These are phyloP conservation scores for Cephus spinipes DNA, from an alignment of 2,888 invertebrate genomes.

Conservation along the genomic window DNA sequence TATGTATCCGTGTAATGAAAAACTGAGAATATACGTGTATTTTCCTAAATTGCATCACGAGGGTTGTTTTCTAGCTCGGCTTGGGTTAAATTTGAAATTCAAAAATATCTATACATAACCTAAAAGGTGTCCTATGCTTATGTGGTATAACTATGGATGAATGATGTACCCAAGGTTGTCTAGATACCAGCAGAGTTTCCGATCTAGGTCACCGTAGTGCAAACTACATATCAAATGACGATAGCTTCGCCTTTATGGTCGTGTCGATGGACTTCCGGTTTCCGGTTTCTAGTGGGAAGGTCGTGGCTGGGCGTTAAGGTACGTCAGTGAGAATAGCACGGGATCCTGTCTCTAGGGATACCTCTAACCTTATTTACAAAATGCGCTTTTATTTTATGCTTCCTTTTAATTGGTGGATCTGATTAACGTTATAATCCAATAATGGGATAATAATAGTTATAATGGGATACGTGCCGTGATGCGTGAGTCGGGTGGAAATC, in stretches of 20 bases:
- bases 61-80: not conserved
- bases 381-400: not conserved
- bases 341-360: not conserved
- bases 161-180: not conserved
- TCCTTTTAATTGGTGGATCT: not conserved
- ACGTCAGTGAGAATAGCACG: not conserved
- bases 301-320: not conserved
- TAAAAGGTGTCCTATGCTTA: not conserved
- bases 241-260: not conserved
- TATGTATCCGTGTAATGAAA: not conserved
- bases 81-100: not conserved
- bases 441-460: too few species aligned
- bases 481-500: not conserved
- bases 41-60: not conserved
- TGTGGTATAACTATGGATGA: not conserved
- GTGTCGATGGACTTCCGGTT: not conserved
- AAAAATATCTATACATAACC: not conserved
- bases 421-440: not conserved
- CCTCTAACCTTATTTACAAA: not conserved
- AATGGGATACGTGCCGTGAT: not conserved
- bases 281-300: not conserved
- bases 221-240: not conserved
- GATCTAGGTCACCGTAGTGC: not conserved
- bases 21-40: not conserved
- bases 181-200: not conserved